phyloP scores from a whole-genome alignment of 53 echinoderm and acorn worm species.

The Echinometra lucunter region DNA sequence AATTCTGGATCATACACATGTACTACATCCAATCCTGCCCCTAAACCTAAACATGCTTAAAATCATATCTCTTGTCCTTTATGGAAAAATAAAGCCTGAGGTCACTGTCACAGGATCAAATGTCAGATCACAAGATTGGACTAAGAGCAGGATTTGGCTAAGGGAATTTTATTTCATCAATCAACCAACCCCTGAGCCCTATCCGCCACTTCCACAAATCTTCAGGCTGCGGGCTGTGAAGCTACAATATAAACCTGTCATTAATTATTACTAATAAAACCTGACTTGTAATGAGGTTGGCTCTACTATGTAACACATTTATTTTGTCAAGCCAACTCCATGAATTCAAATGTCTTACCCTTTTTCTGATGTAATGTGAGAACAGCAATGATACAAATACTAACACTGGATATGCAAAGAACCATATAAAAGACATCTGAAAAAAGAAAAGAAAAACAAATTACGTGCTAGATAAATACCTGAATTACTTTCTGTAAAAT shows the following conservation, averaged over 20 bases:
- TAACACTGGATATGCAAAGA: conserved; percentile 89
- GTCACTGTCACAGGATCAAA: no score
- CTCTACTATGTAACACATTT: background rate
- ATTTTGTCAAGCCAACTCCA: background rate
- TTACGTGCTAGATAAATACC: background rate
- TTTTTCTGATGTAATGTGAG: conserved; percentile 79
- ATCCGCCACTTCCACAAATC: no score
- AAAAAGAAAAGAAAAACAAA: conserved; percentile 15
- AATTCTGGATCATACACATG: no score
- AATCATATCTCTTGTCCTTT: no score
- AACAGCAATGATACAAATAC: conserved; percentile 78
- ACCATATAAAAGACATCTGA: conserved; percentile 93
- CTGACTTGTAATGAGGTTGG: no score
- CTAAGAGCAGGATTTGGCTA: background rate
- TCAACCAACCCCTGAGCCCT: background rate
- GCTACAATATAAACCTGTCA: no score
- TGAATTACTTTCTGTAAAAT: background rate
- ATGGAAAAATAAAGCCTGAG: no score
- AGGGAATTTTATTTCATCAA: background rate
- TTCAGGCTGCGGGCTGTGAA: no score
- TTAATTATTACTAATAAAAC: no score
- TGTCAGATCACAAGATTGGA: background rate
- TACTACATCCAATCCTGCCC: no score
- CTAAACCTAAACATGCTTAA: no score
- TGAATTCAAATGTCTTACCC: conserved; percentile 71